A percentile compares a stretch with the other conserved stretches of the same genome.
These are phyloP conservation scores for Hippocampus abdominalis DNA, from an alignment of 2,113 vertebrate species.

Conservation along the genomic window DNA sequence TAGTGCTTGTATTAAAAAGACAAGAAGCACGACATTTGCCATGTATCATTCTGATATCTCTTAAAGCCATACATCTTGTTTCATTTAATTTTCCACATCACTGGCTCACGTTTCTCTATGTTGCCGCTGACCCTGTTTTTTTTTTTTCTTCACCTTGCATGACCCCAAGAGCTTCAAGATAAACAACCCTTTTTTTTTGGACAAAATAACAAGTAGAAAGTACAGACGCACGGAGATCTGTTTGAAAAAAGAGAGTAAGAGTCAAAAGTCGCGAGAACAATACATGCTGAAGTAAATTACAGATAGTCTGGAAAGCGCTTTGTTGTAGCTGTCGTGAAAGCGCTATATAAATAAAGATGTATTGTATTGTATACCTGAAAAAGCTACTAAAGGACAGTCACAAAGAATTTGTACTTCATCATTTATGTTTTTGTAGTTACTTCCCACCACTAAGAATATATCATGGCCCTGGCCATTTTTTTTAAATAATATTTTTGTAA, in stretches of 20 bases:
- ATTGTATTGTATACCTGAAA: too few relatives aligned
- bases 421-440: neutral
- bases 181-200: neutral
- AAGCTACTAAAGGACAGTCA: too few relatives aligned
- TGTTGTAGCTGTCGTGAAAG: too few relatives aligned
- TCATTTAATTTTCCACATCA: neutral
- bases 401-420: neutral
- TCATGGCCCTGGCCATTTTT: neutral
- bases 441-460: neutral
- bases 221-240: neutral
- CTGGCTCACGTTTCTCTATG: neutral
- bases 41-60: neutral
- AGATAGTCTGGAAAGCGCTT: neutral
- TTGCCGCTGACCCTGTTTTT: neutral
- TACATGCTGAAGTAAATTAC: neutral
- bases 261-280: neutral
- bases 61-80: neutral
- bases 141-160: neutral
- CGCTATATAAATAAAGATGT: too few relatives aligned
- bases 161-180: too few relatives aligned
- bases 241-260: neutral
- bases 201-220: too few relatives aligned
- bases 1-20: neutral
- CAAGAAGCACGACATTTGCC: neutral
- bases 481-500: neutral